Conservation (phyloP, 2,888 invertebrate species). For the Furcula furcula region DNA sequence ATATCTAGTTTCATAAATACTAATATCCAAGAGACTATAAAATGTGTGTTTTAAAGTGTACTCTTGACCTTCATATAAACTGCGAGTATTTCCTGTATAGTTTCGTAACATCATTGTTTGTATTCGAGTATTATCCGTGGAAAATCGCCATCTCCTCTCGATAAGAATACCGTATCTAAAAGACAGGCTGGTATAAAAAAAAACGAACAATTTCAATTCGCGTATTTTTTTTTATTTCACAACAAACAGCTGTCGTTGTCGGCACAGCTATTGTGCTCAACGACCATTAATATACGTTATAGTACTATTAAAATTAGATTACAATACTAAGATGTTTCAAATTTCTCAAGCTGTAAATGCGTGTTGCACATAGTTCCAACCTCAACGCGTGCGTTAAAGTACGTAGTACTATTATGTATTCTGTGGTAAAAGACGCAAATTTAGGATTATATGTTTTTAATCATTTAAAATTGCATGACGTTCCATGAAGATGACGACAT, state of each 20-base stretch:
- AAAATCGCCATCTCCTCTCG: constrained; percentile 34
- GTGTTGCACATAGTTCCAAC: no score
- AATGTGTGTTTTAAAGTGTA: constrained; percentile 1
- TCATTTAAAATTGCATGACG: no score
- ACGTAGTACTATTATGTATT: no score
- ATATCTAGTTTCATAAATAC: no score
- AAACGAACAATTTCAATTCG: constrained; percentile 32
- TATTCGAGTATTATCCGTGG: constrained; percentile 26
- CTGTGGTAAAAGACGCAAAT: no score
- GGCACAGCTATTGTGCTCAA: constrained; percentile 43
- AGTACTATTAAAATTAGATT: constrained; percentile 26
- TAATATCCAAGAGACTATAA: no score
- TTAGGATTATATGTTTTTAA: no score
- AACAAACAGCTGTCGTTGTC: constrained; percentile 46
- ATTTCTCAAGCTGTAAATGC: no score
- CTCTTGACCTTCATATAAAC: constrained; percentile 9
- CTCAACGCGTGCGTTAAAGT: no score
- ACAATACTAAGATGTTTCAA: no score
- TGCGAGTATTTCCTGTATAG: constrained; percentile 1
- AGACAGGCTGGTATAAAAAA: constrained; percentile 21
- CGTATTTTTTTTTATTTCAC: constrained; percentile 49
- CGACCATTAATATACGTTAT: constrained; percentile 28
- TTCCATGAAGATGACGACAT: no score
- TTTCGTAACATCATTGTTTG: constrained; percentile 8
- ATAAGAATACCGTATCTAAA: constrained; percentile 37